These are phyloP conservation scores for Calvadosia cruxmelitensis DNA, from an alignment of 30 jellyfish, hydroid and myxozoan genomes.

Conservation along the genomic window DNA sequence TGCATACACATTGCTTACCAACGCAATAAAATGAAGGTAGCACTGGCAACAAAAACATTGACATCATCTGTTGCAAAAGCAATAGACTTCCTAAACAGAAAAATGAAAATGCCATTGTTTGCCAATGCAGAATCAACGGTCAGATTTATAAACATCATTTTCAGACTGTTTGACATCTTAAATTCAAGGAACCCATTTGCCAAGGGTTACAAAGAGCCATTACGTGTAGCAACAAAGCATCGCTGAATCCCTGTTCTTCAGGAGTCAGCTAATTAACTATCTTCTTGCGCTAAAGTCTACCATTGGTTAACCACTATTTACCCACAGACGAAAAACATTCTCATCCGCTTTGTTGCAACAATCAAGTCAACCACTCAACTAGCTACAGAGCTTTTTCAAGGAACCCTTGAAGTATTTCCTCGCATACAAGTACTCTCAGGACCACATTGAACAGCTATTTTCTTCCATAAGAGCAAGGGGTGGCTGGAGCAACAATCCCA, in stretches of 20 bases:
- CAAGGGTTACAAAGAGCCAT: slow-evolving; percentile 25
- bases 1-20: neutral
- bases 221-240: slow-evolving; percentile 8
- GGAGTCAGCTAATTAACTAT: slow-evolving; percentile 8
- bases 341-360: slow-evolving; percentile 18
- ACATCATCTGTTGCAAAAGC: too few species aligned
- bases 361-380: slow-evolving; percentile 11
- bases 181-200: slow-evolving; percentile 38
- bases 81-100: too few species aligned
- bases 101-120: too few species aligned
- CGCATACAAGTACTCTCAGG: slow-evolving; percentile 23
- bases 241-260: neutral
- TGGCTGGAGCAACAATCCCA: slow-evolving; percentile 38
- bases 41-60: too few species aligned
- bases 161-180: slow-evolving; percentile 24
- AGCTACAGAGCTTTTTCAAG: slow-evolving; percentile 1
- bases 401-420: slow-evolving; percentile 24
- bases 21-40: too few species aligned
- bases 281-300: slow-evolving; percentile 7
- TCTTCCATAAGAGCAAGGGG: slow-evolving; percentile 29
- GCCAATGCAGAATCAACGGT: slow-evolving; percentile 20
- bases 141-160: slow-evolving; percentile 11
- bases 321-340: slow-evolving; percentile 22
- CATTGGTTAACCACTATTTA: neutral
- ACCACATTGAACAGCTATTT: slow-evolving; percentile 17